Base-by-base conservation (phyloP, 2,888 invertebrate species). In the Tillus elongatus region DNA sequence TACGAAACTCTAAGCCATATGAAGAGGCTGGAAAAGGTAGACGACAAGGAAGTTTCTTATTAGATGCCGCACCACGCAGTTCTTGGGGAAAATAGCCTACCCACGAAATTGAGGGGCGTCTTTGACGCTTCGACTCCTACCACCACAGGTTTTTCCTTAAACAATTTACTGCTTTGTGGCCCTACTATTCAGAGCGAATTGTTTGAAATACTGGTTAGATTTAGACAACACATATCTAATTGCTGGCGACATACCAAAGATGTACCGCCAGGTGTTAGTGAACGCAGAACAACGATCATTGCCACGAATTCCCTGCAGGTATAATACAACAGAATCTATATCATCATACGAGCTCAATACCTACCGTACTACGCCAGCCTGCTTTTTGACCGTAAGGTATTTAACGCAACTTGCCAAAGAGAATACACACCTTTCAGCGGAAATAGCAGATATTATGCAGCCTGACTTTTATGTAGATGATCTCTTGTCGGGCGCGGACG, bases 401-500 rank as follows among this genome's bases (percentile, higher is more conserved):
- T 19, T 19, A 19, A 8, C 6, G 6, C 24, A 19, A 19, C 6
- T 19, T 19, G 24, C 6, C n/a, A 8, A 8, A n/a, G 24, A 19
- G 6, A 8, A 6, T 19, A n/a, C 6, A 19, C 24, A 8, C n/a
- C n/a, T n/a, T 19, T 6, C 6, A n/a, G 6, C 24, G n/a, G n/a
- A 8, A 8, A 19, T 19, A 19, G 24, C 24, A 8, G 24, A 19
- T 8, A 19, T 19, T 19, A 19, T 19, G 6, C 6, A 19, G n/a
- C 6, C 6, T 19, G 24, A 19, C n/a, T 19, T 19, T n/a, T 19
- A 19, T 19, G 24, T 19, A 6, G 24, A 19, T 19, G 24, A 19
- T n/a, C 24, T 19, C n/a, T n/a, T 19, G 24, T 8, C 24, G n/a
- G n/a, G 24, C 24, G 24, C n/a, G 6, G 24, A 19, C n/a, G 24